Conservation (phyloP, 2,797 vertebrate genomes). For the Chaetophractus vellerosus region DNA sequence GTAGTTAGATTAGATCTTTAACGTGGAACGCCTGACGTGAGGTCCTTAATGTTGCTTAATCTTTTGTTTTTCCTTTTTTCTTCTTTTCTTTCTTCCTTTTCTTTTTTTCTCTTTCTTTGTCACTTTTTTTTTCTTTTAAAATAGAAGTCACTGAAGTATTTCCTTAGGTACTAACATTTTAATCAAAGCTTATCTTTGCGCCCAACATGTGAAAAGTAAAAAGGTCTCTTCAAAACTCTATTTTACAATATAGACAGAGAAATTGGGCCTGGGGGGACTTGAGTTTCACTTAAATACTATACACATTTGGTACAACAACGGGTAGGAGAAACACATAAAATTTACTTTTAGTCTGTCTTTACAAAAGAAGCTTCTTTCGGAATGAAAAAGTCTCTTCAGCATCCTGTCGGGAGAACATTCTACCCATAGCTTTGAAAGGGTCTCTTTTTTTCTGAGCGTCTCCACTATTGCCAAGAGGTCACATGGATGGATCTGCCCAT, state of each 20-base stretch:
- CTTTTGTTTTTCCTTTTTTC: not conserved
- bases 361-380: constrained; percentile 46
- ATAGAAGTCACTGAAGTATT: constrained; percentile 1
- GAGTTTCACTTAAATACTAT: constrained; percentile 85
- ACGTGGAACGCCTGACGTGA: not conserved
- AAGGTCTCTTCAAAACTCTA: constrained; percentile 64
- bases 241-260: constrained; percentile 81
- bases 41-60: not conserved
- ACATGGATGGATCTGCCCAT: constrained; percentile 11
- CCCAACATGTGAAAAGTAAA: constrained; percentile 27
- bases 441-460: constrained; percentile 21
- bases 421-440: not conserved
- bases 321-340: not conserved
- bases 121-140: not conserved
- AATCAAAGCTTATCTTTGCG: constrained; percentile 61
- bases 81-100: not conserved
- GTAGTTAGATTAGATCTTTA: not conserved
- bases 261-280: not conserved
- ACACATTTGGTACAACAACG: constrained; percentile 68
- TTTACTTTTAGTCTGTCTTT: constrained; percentile 63
- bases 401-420: not conserved
- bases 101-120: not conserved
- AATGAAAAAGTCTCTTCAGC: constrained; percentile 58
- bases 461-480: not conserved
- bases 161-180: constrained; percentile 56